Conservation (phyloP, 2,113 vertebrate species). For the Stigmatopora nigra region DNA sequence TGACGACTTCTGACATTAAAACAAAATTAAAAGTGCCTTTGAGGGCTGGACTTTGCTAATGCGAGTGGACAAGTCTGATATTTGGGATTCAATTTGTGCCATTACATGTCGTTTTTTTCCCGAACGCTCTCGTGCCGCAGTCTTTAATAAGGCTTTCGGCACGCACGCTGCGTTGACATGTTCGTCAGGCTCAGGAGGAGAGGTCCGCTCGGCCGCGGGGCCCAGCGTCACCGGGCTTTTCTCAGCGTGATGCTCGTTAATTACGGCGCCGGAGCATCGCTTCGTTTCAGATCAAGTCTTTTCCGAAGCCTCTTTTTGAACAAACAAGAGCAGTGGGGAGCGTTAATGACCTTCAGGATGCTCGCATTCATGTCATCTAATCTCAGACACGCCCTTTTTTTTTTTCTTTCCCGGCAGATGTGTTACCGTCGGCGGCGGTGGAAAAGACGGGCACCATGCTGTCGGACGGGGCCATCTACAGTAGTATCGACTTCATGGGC, state of each 20-base stretch:
- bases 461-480: slow-evolving; percentile 95
- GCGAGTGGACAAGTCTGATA: slow-evolving; percentile 54
- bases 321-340: slow-evolving; percentile 58
- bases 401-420: slow-evolving; percentile 69
- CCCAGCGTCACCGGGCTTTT: slow-evolving; percentile 54
- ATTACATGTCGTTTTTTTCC: slow-evolving; percentile 25
- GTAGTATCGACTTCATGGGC: slow-evolving; percentile 94
- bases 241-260: slow-evolving; percentile 59
- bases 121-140: slow-evolving; percentile 2
- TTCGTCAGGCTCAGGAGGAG: slow-evolving; percentile 19
- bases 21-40: slow-evolving; percentile 58
- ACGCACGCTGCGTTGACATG: slow-evolving; percentile 26
- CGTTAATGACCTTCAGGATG: slow-evolving; percentile 67
- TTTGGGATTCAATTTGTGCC: slow-evolving; percentile 37
- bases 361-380: slow-evolving; percentile 53
- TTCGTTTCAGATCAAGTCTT: slow-evolving; percentile 69
- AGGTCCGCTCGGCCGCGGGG: slow-evolving; percentile 42
- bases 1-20: slow-evolving; percentile 51
- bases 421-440: slow-evolving; percentile 80
- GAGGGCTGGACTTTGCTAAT: slow-evolving; percentile 52
- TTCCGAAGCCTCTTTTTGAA: slow-evolving; percentile 53
- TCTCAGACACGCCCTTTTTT: slow-evolving; percentile 33
- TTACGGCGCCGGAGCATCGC: slow-evolving; percentile 68
- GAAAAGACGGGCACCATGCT: slow-evolving; percentile 94
- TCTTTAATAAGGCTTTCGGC: slow-evolving; percentile 9